Percentiles rank a stretch among this genome's conserved stretches.
Evolutionary conservation across 2,113 vertebrate genomes (phyloP).

Genomic region (Delphinus delphis): DNA sequence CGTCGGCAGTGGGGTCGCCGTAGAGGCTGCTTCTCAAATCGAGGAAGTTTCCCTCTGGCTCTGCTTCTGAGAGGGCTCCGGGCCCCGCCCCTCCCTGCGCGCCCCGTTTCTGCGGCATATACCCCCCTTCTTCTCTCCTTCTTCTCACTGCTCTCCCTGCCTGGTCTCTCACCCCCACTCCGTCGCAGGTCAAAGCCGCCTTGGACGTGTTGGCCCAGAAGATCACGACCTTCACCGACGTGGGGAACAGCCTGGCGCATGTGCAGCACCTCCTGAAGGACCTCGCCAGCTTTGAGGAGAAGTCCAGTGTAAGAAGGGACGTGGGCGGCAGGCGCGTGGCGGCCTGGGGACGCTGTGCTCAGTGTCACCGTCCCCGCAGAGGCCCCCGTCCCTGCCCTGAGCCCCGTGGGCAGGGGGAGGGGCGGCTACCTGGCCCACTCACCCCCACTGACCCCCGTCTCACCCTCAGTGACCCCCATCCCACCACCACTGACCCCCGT

Average conservation of each 20-base stretch:
- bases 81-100: not conserved
- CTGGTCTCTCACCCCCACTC: not conserved
- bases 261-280: slow-evolving; percentile 92
- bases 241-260: slow-evolving; percentile 93
- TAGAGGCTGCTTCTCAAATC: not conserved
- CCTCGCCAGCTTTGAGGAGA: slow-evolving; percentile 90
- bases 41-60: not conserved
- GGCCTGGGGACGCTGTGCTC: fast-evolving
- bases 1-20: not conserved
- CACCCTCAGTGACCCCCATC: too few species aligned
- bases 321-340: fast-evolving
- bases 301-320: slow-evolving; percentile 86
- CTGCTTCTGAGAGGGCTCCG: not conserved
- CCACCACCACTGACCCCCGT: too few species aligned
- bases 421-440: too few species aligned
- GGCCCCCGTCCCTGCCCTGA: too few species aligned
- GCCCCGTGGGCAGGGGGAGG: too few species aligned
- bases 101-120: not conserved
- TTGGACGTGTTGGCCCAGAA: slow-evolving; percentile 90
- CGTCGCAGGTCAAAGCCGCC: slow-evolving; percentile 88
- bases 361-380: not conserved
- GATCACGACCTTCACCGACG: slow-evolving; percentile 88
- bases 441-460: too few species aligned
- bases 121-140: not conserved
- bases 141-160: not conserved